Conservation (phyloP, 2,113 vertebrate species). For the Tichodroma muraria region DNA sequence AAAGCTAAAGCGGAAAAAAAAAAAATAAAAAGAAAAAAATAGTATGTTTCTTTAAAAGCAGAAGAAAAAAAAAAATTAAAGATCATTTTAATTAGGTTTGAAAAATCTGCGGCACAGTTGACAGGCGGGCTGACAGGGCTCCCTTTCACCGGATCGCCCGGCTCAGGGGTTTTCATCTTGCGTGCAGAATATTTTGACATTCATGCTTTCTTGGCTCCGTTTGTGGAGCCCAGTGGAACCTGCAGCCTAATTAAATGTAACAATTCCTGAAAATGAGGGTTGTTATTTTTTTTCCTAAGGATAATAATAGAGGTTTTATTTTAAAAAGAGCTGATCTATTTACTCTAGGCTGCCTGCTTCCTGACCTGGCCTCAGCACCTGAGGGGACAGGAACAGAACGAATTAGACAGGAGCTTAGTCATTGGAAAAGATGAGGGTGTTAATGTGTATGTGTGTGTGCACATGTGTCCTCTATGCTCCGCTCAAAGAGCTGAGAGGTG, state of each 20-base stretch:
- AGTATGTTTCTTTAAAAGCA: conserved; percentile 30
- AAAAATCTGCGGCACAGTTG: neutral
- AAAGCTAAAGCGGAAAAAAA: neutral
- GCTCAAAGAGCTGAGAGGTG: neutral
- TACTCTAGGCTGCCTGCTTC: conserved; percentile 65
- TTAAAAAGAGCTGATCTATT: conserved; percentile 63
- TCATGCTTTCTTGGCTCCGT: conserved; percentile 36
- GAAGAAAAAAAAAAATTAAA: neutral
- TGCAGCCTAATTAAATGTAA: conserved; percentile 62
- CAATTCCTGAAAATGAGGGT: conserved; percentile 64
- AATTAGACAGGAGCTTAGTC: conserved; percentile 40
- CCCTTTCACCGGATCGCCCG: neutral
- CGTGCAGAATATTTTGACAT: conserved; percentile 63
- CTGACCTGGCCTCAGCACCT: conserved; percentile 67
- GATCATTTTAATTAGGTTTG: conserved; percentile 66
- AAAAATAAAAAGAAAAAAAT: neutral
- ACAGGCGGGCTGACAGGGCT: conserved; percentile 57
- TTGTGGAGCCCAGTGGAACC: conserved; percentile 58
- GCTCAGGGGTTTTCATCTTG: conserved; percentile 35
- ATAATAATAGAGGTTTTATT: conserved; percentile 67
- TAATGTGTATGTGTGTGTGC: neutral
- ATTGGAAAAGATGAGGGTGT: conserved; percentile 52
- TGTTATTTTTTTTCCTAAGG: conserved; percentile 48
- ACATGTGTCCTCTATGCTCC: neutral
- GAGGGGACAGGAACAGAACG: conserved; percentile 62